phyloP scores from a whole-genome alignment of 2,888 invertebrate species.

The Acanthosoma haemorrhoidale region DNA sequence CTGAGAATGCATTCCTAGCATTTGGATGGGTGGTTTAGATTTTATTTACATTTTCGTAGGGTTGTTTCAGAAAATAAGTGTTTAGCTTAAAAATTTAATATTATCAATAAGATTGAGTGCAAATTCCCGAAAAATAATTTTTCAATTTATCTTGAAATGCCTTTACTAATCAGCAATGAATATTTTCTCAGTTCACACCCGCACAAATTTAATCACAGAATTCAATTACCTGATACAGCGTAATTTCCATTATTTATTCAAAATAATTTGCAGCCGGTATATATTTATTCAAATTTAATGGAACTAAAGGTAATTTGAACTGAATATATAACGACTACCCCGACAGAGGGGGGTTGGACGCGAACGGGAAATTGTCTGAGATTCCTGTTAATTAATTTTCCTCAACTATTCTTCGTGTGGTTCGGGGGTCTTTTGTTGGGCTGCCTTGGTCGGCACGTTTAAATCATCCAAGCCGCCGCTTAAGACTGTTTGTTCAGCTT shows the following conservation, averaged over 20 bases:
- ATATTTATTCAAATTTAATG: neutral
- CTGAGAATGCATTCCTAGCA: no score
- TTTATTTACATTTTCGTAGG: no score
- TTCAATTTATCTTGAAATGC: no score
- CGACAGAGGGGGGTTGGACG: neutral
- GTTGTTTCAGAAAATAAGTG: no score
- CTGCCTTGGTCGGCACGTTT: neutral
- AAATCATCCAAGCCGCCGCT: neutral
- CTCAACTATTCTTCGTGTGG: neutral
- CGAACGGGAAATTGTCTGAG: neutral
- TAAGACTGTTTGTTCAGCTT: neutral
- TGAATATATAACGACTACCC: neutral
- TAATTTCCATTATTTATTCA: neutral
- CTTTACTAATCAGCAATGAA: no score
- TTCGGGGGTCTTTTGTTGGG: neutral
- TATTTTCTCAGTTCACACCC: no score
- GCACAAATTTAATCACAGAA: no score
- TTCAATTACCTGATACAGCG: no score
- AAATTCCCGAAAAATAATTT: no score
- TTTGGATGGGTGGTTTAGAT: no score
- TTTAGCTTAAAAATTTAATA: no score
- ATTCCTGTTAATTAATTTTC: neutral
- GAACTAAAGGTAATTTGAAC: neutral
- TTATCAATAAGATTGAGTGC: no score
- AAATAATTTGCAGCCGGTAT: neutral